Base-by-base conservation (phyloP, 2,888 invertebrate species). In the Diploptera punctata region DNA sequence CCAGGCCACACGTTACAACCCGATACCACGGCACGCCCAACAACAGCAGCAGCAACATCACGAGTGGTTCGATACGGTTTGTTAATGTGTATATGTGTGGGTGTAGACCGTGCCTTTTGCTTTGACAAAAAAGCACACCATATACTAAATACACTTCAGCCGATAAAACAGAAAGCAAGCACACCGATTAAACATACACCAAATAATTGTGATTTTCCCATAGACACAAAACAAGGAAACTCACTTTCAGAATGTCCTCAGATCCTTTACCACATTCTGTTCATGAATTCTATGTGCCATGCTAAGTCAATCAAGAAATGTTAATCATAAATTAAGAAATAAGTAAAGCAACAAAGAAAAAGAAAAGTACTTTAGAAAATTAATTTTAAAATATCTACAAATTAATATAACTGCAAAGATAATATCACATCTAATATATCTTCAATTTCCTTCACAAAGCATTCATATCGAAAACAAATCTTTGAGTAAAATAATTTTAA, bases 1-100 rank as follows among this genome's bases (percentile, higher is more conserved):
- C 65, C 65, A 65, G 65, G 65, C 65, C 47, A 65, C 44, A 65
- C 47, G 65, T 65, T 65, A 65, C 65, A 44, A 24, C 65, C 65
- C 65, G 16, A 26, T 24, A 65, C 65, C 65, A 7, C 47, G 47
- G 3, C 47, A 47, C 47, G 47, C n/a, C 7, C 10, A 10, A n/a
- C 18, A 13, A 7, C 47, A 33, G 47, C 47, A 10, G n/a, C 47
- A n/a, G 47, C 47, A 33, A 57, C 57, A 24, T 9, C 21, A 54
- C 54, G 54, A 54, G 13, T 52, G 10, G 10, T 52, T 52, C n/a
- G n/a, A n/a, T 18, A 18, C 52, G 52, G 13, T 26, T 26, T 21
- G 16, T 13, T 21, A 33, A 5, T 33, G 33, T 33, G 33, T 33
- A 33, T 62, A 10, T 44, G 24, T 43, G 18, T 47, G n/a, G 1